Evolutionary conservation across 2,113 vertebrate genomes (phyloP), one percentile per base, ranked within the genome.

Genomic region (Paralichthys olivaceus): DNA sequence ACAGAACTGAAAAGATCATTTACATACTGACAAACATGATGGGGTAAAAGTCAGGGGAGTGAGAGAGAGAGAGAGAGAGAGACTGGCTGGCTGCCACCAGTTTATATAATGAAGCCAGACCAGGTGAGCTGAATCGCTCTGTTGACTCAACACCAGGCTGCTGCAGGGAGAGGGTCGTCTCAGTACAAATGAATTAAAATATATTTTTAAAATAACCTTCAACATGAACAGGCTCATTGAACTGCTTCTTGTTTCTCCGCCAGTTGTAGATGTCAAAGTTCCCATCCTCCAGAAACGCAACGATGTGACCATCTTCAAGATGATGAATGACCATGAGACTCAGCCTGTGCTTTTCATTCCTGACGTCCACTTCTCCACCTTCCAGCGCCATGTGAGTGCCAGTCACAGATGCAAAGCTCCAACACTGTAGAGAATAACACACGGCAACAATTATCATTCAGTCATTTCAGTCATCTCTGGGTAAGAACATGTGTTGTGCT

Each of bases 311-410:
- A 75, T 96, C 79, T 99, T 99, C 91, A 99, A 98, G 93, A 96
- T 96, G 78, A 95, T 98, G 88, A 85, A 86, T 0, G 98, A 99
- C 66, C 89, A 96, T 0, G 97, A 98, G 71, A 98, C 97, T 0
- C 97, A 99, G 92, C 98, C 98, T 0, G 96, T 99, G 28, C 97
- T 99, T 20, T 99, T 99, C 89, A 99, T 99, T 37, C 98, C 98
- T 0, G 97, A 99, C 0, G 93, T 99, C 72, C 98, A 99, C 88
- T 98, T 98, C 79, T 93, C 96, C 40, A 95, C 88, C 83, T 95
- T 98, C 69, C 98, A 99, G 89, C 97, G 98, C 54, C 98, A 99
- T 0, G 98, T 99, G 88, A 92, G 97, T 96, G 81, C 22, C 77
- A 1, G 0, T 32, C 56, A 61, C 17, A 72, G 17, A 58, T 55